Conservation (phyloP, 2,888 invertebrate species). For the Zhuqinia jingwanae region DNA sequence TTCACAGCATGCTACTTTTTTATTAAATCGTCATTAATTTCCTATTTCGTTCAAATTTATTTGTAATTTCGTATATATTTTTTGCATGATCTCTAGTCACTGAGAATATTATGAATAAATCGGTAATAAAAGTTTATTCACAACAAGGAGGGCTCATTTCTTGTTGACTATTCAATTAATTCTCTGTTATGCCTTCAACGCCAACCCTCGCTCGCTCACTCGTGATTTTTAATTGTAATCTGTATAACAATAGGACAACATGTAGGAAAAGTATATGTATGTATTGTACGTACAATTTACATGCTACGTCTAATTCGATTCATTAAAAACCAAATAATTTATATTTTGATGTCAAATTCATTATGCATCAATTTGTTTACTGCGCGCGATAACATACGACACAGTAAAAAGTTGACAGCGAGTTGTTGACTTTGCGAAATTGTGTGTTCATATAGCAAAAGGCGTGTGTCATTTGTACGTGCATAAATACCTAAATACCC, state of each 20-base stretch:
- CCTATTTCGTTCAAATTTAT: conserved; percentile 49
- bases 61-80: conserved; percentile 30
- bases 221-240: neutral
- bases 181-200: neutral
- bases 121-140: conserved; percentile 39
- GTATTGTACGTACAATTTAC: too few relatives aligned
- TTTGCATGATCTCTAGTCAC: too few relatives aligned
- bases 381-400: neutral
- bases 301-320: neutral
- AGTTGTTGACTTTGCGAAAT: neutral
- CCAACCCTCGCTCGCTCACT: neutral
- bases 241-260: neutral
- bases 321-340: conserved; percentile 16
- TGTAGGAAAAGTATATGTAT: neutral
- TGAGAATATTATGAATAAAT: conserved; percentile 21
- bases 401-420: conserved; percentile 20
- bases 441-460: neutral
- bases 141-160: conserved; percentile 11
- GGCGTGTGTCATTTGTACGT: too few relatives aligned
- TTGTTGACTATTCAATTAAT: neutral
- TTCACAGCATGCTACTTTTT: conserved; percentile 45
- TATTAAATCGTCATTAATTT: conserved; percentile 46
- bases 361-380: conserved; percentile 51
- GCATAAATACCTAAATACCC: too few relatives aligned
- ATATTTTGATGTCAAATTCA: conserved; percentile 43